phyloP scores from a whole-genome alignment of 2,888 invertebrate genomes.

The Drosophila niveifrons region DNA sequence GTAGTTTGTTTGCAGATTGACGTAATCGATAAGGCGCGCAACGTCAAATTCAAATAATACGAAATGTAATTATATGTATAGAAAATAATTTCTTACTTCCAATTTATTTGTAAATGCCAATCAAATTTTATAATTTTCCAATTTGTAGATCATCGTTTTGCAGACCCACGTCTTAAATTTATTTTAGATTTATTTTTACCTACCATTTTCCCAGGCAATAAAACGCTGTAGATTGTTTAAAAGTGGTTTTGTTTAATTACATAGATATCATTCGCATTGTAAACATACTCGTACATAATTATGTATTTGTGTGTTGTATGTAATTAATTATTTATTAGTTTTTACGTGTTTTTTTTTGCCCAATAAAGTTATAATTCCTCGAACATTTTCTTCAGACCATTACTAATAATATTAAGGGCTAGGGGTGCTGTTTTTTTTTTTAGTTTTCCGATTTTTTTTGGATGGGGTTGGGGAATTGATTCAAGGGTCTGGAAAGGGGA shows the following conservation, averaged over 20 bases:
- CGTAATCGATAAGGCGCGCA: not conserved
- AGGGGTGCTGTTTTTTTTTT: constrained; percentile 12
- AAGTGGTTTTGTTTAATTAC: constrained; percentile 65
- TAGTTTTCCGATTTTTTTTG: not conserved
- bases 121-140: too few relatives aligned
- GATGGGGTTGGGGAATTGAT: constrained; percentile 1
- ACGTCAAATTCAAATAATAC: not conserved
- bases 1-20: not conserved
- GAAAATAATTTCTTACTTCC: too few relatives aligned
- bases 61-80: too few relatives aligned
- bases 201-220: not conserved
- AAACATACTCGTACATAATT: constrained; percentile 46
- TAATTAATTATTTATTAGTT: constrained; percentile 10
- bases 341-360: constrained; percentile 27
- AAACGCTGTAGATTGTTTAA: constrained; percentile 38
- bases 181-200: too few relatives aligned
- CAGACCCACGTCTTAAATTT: too few relatives aligned
- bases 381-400: constrained; percentile 57
- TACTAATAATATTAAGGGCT: constrained; percentile 55
- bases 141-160: too few relatives aligned
- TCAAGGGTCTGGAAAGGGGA: constrained; percentile 1
- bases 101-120: too few relatives aligned
- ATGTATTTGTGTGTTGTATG: constrained; percentile 23
- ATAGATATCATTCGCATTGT: constrained; percentile 63
- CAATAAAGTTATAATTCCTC: constrained; percentile 24